Evolutionary conservation across 2,113 vertebrate species (phyloP).

Genomic region (Sus scrofa): T2T-Sscrofa CM000820.6:67446501-67447000

Average conservation of each 20-base stretch:
- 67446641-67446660: background rate
- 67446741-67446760: background rate
- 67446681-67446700: background rate
- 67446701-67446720: background rate
- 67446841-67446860: background rate
- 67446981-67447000: background rate
- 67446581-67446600: background rate
- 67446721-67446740: background rate
- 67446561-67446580: background rate
- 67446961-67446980: background rate
- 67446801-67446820: background rate
- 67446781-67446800: background rate
- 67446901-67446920: too few relatives aligned
- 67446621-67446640: background rate
- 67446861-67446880: too few relatives aligned
- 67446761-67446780: background rate
- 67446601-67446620: too few relatives aligned
- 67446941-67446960: background rate
- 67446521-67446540: too few relatives aligned
- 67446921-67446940: background rate
- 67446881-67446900: too few relatives aligned
- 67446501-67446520: background rate
- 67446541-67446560: background rate
- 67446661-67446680: background rate
- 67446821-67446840: background rate